Percentiles rank a stretch among this genome's conserved stretches.
Evolutionary conservation across 2,888 invertebrate genomes (phyloP).

Genomic region (Tethea ocularis): DNA sequence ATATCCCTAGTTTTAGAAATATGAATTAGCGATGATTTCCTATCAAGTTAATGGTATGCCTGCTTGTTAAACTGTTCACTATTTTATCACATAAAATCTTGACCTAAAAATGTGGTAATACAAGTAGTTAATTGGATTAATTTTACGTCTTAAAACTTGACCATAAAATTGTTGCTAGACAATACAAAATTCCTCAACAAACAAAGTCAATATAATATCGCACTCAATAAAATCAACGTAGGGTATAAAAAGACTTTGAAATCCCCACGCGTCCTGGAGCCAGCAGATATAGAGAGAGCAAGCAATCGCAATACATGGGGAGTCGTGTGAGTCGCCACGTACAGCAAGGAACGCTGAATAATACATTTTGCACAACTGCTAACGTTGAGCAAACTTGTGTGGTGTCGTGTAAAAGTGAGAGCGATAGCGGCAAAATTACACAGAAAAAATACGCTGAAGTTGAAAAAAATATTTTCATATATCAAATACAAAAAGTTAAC

Average conservation of each 20-base stretch:
- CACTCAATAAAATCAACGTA: constrained; percentile 10
- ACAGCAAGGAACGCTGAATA: constrained; percentile 53
- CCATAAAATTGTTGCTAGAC: background rate
- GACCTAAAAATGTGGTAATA: too few relatives aligned
- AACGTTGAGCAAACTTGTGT: constrained; percentile 43
- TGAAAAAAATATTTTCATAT: too few relatives aligned
- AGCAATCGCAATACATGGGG: constrained; percentile 39
- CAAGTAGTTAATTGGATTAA: too few relatives aligned
- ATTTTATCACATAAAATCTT: too few relatives aligned
- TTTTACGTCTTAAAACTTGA: background rate
- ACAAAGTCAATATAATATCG: constrained; percentile 2
- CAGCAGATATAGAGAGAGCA: constrained; percentile 18
- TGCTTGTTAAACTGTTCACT: too few relatives aligned
- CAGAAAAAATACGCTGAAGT: too few relatives aligned
- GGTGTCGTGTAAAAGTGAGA: constrained; percentile 22
- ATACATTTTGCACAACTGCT: constrained; percentile 60
- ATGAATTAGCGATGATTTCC: too few relatives aligned
- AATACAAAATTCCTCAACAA: background rate
- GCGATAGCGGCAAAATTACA: constrained; percentile 27
- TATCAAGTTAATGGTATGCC: too few relatives aligned
- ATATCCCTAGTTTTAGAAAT: too few relatives aligned
- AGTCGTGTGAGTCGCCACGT: constrained; percentile 40
- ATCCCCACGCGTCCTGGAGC: background rate
- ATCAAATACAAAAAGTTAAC: too few relatives aligned
- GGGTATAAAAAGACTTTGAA: constrained; percentile 8